Percentiles rank a stretch among this genome's conserved stretches.
These are phyloP conservation scores for Leuciscus waleckii DNA, from an alignment of 2,797 vertebrate genomes.

Conservation along the genomic window DNA sequence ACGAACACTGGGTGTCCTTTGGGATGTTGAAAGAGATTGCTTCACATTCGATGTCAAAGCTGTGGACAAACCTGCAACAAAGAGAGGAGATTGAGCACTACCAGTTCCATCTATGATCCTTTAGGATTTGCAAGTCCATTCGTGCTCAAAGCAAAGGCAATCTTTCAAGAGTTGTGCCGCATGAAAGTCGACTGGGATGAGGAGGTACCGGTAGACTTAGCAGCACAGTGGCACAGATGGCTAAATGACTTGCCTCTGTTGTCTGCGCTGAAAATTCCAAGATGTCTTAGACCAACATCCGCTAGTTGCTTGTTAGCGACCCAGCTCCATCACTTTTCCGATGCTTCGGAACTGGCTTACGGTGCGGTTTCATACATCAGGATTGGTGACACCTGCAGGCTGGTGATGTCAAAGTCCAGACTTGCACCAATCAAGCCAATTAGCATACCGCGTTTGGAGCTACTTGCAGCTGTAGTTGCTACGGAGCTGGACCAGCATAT, in stretches of 20 bases:
- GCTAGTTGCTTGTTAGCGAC: neutral
- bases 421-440: slow-evolving; percentile 31
- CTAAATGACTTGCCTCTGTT: neutral
- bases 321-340: slow-evolving; percentile 32
- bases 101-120: slow-evolving; percentile 32
- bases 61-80: slow-evolving; percentile 7
- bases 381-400: neutral
- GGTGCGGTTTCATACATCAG: slow-evolving; percentile 28
- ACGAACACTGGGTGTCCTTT: neutral
- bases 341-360: slow-evolving; percentile 30
- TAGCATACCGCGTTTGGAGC: slow-evolving; percentile 28
- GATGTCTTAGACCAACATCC: slow-evolving; percentile 21
- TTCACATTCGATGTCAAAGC: slow-evolving; percentile 12
- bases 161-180: slow-evolving; percentile 21
- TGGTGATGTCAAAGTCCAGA: slow-evolving; percentile 22
- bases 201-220: neutral
- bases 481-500: slow-evolving; percentile 24
- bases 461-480: slow-evolving; percentile 18
- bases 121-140: slow-evolving; percentile 23
- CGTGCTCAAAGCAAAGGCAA: slow-evolving; percentile 7
- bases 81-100: slow-evolving; percentile 34
- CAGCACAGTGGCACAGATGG: slow-evolving; percentile 33
- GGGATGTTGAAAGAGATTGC: slow-evolving; percentile 9
- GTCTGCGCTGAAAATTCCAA: slow-evolving; percentile 14
- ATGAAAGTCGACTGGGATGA: slow-evolving; percentile 33